phyloP scores from a whole-genome alignment of 2,797 vertebrate genomes.

The Rhabdophis nuchalis region DNA sequence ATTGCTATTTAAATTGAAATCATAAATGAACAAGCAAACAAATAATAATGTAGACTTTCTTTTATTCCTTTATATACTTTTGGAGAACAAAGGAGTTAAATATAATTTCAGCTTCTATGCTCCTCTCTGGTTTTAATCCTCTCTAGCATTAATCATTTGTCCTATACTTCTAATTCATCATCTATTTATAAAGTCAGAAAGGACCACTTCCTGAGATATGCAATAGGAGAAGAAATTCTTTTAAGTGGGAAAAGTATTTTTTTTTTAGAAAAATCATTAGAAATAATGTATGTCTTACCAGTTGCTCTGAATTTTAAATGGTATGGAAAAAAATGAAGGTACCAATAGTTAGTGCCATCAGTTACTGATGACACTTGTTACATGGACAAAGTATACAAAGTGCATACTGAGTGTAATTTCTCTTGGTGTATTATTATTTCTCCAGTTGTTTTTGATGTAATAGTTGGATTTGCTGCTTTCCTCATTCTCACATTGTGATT shows the following conservation, averaged over 20 bases:
- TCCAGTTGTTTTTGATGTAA: slow-evolving; percentile 19
- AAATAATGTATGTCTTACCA: neutral
- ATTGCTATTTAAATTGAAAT: neutral
- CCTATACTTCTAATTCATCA: slow-evolving; percentile 34
- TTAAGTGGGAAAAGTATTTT: slow-evolving; percentile 4
- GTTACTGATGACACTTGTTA: slow-evolving; percentile 16
- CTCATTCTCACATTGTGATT: slow-evolving; percentile 21
- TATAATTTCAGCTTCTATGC: slow-evolving; percentile 27
- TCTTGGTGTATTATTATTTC: slow-evolving; percentile 20
- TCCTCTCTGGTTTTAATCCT: slow-evolving; percentile 3
- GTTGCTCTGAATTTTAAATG: slow-evolving; percentile 3
- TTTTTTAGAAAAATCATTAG: neutral
- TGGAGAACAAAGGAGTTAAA: neutral
- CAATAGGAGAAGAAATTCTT: neutral
- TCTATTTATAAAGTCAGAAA: slow-evolving; percentile 31
- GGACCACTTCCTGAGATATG: slow-evolving; percentile 14
- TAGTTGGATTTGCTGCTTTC: slow-evolving; percentile 32
- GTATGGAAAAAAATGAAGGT: neutral
- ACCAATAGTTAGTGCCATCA: neutral
- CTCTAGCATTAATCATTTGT: slow-evolving; percentile 10
- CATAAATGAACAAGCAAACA: neutral
- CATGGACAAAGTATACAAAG: neutral
- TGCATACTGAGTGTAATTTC: slow-evolving; percentile 1
- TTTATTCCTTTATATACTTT: slow-evolving; percentile 25
- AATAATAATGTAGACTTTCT: neutral